A percentile compares a stretch with the other conserved stretches of the same genome.
Conservation (phyloP, 2,113 vertebrate genomes). For the Lagopus leucura region DNA sequence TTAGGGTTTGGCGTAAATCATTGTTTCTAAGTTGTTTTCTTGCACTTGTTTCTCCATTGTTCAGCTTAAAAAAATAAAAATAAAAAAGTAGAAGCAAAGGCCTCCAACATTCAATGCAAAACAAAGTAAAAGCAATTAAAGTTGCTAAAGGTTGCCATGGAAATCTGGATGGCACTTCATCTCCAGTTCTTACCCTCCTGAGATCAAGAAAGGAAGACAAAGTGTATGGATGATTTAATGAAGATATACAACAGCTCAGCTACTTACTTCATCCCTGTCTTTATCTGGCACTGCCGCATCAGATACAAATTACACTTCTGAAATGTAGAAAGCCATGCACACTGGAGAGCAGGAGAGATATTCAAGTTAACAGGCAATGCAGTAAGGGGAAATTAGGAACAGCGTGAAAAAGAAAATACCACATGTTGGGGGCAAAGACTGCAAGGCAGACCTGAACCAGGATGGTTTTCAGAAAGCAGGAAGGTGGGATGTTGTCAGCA, state of each 20-base stretch:
- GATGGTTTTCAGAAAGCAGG: background rate
- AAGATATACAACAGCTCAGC: background rate
- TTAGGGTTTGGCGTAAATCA: background rate
- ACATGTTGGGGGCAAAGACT: background rate
- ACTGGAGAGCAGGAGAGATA: accelerated
- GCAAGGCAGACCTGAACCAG: background rate
- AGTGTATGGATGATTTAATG: background rate
- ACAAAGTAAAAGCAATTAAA: background rate
- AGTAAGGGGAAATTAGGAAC: background rate
- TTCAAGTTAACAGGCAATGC: background rate
- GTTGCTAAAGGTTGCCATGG: background rate
- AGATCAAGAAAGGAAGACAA: background rate
- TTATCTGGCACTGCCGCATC: background rate
- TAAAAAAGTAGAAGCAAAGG: background rate
- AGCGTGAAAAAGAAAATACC: background rate
- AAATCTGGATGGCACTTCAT: background rate
- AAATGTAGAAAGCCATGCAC: background rate
- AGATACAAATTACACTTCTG: background rate
- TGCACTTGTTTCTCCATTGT: background rate
- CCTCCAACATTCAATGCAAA: background rate
- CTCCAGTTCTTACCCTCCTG: background rate
- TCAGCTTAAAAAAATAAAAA: background rate
- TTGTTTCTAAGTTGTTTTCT: conserved; percentile 7
- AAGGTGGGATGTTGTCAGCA: background rate
- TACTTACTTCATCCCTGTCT: background rate